phyloP scores from a whole-genome alignment of 1,140 invertebrate genomes.

The Hycleus phaleratus region DNA sequence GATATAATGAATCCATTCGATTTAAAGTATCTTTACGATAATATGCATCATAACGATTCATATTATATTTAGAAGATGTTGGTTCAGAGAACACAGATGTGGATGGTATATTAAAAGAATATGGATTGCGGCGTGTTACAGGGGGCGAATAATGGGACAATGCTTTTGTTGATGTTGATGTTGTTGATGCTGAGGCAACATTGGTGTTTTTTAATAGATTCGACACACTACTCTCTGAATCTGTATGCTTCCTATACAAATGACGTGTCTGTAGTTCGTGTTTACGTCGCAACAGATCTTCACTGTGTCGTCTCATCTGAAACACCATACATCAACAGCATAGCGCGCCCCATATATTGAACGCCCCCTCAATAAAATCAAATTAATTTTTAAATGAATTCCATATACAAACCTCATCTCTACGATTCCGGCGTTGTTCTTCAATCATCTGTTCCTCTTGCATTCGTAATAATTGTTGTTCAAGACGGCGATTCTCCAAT shows the following conservation, averaged over 20 bases:
- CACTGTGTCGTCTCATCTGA: constrained; percentile 45
- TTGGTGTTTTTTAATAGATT: constrained; percentile 25
- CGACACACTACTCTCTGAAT: constrained; percentile 30
- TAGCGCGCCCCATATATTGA: constrained; percentile 1
- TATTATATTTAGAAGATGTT: constrained; percentile 7
- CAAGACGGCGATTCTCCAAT: constrained; percentile 47
- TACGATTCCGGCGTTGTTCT: constrained; percentile 28
- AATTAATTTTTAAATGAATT: not conserved
- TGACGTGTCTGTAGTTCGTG: constrained; percentile 41
- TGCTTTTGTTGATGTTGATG: constrained; percentile 13
- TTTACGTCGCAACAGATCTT: constrained; percentile 41
- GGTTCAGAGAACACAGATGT: constrained; percentile 34
- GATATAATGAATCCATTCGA: constrained; percentile 30
- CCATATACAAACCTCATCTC: constrained; percentile 17
- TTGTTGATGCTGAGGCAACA: constrained; percentile 15
- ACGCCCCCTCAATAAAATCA: not conserved
- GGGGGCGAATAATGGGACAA: constrained; percentile 36
- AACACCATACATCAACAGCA: constrained; percentile 29
- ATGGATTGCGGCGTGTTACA: constrained; percentile 27
- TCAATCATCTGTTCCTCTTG: constrained; percentile 44
- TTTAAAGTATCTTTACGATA: not conserved
- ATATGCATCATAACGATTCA: not conserved
- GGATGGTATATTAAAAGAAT: constrained; percentile 33
- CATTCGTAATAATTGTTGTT: constrained; percentile 47
- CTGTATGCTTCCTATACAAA: constrained; percentile 35